A percentile compares a stretch with the other conserved stretches of the same genome.
Conservation (phyloP, 2,113 vertebrate genomes). For the Pseudorhombus dupliciocellatus region DNA sequence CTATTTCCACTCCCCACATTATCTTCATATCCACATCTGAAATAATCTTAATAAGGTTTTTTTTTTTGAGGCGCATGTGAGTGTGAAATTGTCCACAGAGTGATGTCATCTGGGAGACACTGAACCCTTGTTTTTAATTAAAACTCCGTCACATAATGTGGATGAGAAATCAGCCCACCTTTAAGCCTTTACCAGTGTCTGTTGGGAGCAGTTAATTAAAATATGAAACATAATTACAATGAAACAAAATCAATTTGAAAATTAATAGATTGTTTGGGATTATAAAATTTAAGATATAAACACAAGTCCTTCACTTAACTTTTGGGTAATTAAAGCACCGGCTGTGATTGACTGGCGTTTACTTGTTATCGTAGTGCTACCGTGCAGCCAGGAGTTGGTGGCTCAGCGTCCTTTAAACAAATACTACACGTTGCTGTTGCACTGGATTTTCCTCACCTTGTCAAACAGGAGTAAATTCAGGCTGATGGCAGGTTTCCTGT, state of each 20-base stretch:
- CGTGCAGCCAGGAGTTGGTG: too few relatives aligned
- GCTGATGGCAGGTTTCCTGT: slow-evolving; percentile 1
- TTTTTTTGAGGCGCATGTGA: slow-evolving; percentile 49
- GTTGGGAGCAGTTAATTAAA: slow-evolving; percentile 59
- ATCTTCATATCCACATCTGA: slow-evolving; percentile 51
- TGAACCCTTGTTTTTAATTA: slow-evolving; percentile 73
- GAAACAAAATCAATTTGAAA: slow-evolving; percentile 16
- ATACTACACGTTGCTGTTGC: neutral
- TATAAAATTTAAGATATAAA: neutral
- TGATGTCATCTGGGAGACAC: slow-evolving; percentile 63
- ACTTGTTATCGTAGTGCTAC: neutral
- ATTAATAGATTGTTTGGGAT: slow-evolving; percentile 16
- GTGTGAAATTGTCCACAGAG: slow-evolving; percentile 67
- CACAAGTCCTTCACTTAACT: neutral
- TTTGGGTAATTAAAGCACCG: too few relatives aligned
- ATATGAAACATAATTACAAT: slow-evolving; percentile 48
- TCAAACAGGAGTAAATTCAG: slow-evolving; percentile 7
- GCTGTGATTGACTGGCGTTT: neutral
- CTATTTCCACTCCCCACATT: slow-evolving; percentile 4
- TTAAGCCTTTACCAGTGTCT: slow-evolving; percentile 53
- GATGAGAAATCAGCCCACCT: slow-evolving; percentile 50
- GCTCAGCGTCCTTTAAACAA: neutral
- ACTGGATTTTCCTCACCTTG: slow-evolving; percentile 9
- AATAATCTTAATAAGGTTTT: slow-evolving; percentile 54
- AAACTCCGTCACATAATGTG: slow-evolving; percentile 58